Evolutionary conservation across 2,113 vertebrate genomes (phyloP).

Genomic region (Oceanodroma tethys): DNA sequence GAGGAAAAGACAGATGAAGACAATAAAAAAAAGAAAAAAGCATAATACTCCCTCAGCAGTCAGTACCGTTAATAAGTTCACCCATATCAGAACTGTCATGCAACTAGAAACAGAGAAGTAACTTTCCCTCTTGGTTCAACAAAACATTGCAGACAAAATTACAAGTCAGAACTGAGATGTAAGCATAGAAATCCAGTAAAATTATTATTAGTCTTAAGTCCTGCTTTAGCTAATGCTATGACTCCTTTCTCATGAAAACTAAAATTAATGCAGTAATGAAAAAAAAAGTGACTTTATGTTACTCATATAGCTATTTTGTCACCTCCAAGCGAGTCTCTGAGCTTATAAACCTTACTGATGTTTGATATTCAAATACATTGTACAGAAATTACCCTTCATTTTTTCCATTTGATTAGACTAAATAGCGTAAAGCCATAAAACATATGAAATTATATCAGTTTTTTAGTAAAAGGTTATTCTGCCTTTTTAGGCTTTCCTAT

Average conservation of each 20-base stretch:
- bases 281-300: neutral
- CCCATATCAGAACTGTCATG: neutral
- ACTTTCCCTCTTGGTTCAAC: neutral
- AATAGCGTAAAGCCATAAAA: neutral
- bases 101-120: neutral
- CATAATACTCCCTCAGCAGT: neutral
- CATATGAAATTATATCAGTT: neutral
- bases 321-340: neutral
- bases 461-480: neutral
- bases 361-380: neutral
- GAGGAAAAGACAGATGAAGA: neutral
- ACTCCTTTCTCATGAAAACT: neutral
- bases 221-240: neutral
- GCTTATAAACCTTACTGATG: neutral
- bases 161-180: neutral
- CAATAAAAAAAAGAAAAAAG: neutral
- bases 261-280: neutral
- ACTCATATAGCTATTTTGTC: neutral
- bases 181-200: neutral
- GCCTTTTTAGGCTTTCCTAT: conserved; percentile 21
- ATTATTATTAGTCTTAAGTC: neutral
- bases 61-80: neutral
- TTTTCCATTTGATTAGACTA: neutral
- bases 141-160: neutral
- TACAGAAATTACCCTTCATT: neutral